phyloP scores from a whole-genome alignment of 2,888 invertebrate genomes.

The Ornithoptera alexandrae region DNA sequence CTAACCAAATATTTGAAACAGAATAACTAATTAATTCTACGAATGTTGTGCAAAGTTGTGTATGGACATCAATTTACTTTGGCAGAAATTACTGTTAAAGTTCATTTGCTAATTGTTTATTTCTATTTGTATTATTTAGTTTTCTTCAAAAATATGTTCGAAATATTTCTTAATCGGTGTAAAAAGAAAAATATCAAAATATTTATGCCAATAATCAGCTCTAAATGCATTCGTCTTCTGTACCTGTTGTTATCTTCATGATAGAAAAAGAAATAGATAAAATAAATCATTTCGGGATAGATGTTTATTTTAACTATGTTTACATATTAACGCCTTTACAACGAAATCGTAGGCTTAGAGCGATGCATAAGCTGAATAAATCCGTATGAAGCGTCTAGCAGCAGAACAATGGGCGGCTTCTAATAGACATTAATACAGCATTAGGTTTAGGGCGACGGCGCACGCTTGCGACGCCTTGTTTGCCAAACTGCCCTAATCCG shows the following conservation, averaged over 20 bases:
- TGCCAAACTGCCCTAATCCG: slow-evolving; percentile 80
- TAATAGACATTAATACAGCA: slow-evolving; percentile 79
- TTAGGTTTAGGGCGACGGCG: slow-evolving; percentile 70
- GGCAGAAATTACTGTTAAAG: no score
- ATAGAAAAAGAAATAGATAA: neutral
- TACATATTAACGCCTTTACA: slow-evolving; percentile 46
- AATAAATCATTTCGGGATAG: neutral
- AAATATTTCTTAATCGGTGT: no score
- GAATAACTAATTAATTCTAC: no score
- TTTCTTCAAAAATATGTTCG: no score
- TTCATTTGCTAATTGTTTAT: no score
- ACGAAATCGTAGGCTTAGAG: slow-evolving; percentile 61
- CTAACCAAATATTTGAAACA: no score
- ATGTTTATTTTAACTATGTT: slow-evolving; percentile 42
- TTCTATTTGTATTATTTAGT: no score
- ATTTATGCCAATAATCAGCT: no score
- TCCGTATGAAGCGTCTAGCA: slow-evolving; percentile 65
- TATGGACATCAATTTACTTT: no score
- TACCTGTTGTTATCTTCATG: neutral
- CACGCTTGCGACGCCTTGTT: slow-evolving; percentile 77
- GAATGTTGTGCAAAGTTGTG: no score
- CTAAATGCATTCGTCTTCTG: no score
- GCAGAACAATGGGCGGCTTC: slow-evolving; percentile 62
- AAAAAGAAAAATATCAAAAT: no score
- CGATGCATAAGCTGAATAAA: slow-evolving; percentile 64